Evolutionary conservation across 2,113 vertebrate genomes (phyloP).

Genomic region (Microcebus ravelobensis): DNA sequence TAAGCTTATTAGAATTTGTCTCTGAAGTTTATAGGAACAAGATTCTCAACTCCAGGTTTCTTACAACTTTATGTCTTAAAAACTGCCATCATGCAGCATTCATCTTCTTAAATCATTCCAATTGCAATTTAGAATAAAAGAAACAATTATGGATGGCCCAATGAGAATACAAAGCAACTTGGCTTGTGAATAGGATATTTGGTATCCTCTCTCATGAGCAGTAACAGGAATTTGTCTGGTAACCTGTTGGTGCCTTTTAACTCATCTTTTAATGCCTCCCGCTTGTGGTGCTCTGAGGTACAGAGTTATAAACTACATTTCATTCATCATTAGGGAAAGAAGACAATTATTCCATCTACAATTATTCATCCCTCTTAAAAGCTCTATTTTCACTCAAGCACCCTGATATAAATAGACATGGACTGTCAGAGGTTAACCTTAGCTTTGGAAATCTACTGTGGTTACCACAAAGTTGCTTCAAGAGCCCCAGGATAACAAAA

Average conservation of each 20-base stretch:
- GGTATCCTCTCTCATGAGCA: background rate
- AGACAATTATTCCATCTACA: background rate
- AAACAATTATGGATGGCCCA: background rate
- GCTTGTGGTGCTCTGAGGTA: background rate
- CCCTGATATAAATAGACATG: background rate
- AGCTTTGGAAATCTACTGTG: background rate
- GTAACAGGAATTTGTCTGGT: background rate
- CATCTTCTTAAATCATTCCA: background rate
- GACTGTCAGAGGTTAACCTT: background rate
- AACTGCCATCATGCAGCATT: background rate
- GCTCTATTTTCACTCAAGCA: background rate
- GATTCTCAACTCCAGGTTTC: background rate
- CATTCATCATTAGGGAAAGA: background rate
- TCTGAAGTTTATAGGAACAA: background rate
- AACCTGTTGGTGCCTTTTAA: background rate
- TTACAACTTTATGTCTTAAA: background rate
- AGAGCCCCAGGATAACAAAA: slow-evolving; percentile 29
- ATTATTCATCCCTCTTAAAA: background rate
- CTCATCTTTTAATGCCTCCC: background rate
- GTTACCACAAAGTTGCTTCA: background rate
- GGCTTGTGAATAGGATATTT: background rate
- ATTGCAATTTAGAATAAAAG: background rate
- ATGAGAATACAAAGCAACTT: background rate
- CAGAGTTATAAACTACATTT: background rate
- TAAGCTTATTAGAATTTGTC: background rate